phyloP scores from a whole-genome alignment of 1,140 invertebrate genomes.

The Zaprionus kolodkinae region DNA sequence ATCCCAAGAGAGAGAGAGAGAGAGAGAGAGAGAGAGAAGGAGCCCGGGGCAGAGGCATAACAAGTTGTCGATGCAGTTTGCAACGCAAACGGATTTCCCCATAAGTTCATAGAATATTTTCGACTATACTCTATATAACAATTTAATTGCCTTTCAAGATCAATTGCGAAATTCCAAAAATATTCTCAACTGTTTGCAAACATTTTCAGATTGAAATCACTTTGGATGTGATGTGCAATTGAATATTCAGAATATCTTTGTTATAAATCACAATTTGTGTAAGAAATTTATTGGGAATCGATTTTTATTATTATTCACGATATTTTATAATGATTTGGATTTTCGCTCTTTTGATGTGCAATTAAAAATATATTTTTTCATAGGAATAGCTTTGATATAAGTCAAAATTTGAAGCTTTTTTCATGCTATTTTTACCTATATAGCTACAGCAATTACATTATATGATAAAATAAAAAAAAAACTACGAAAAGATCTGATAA shows the following conservation, averaged over 20 bases:
- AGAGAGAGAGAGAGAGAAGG: no score
- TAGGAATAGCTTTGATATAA: no score
- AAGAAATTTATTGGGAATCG: background rate
- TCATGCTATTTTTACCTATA: no score
- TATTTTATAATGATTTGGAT: background rate
- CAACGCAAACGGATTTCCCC: background rate
- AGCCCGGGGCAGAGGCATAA: conserved; percentile 4
- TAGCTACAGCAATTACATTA: no score
- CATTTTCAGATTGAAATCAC: background rate
- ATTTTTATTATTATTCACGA: background rate
- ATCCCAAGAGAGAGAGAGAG: background rate
- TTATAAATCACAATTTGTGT: background rate
- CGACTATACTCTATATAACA: background rate
- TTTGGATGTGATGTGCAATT: background rate
- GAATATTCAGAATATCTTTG: background rate
- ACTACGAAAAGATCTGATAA: no score
- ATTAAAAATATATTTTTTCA: no score
- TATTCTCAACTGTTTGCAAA: background rate
- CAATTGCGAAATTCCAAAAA: background rate
- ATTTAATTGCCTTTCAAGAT: no score
- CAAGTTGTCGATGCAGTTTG: conserved; percentile 8
- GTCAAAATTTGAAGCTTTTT: no score
- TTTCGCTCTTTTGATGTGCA: no score
- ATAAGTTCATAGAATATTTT: background rate
- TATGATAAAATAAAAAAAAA: no score